Conservation (phyloP, 53 echinoderm and acorn worm genomes). For the Crossaster papposus region DNA sequence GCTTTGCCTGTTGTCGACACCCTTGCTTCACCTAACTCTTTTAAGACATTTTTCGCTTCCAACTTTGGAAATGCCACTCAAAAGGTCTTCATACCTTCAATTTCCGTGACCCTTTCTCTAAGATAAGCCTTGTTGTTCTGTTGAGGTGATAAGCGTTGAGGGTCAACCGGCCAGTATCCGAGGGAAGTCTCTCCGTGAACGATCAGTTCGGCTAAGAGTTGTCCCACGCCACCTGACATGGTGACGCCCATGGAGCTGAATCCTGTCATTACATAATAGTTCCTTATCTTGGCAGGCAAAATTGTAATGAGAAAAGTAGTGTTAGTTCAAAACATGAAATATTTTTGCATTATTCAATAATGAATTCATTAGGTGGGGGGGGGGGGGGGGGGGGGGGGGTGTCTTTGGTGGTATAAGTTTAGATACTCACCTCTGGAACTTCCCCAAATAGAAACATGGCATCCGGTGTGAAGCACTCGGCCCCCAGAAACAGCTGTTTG, state of each 20-base stretch:
- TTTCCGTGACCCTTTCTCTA: conserved; percentile 83
- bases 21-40: too few species aligned
- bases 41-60: too few species aligned
- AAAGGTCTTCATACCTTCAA: conserved; percentile 80
- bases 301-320: too few species aligned
- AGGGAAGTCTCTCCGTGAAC: conserved; percentile 68
- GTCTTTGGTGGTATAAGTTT: too few species aligned
- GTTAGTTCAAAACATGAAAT: too few species aligned
- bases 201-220: conserved; percentile 90
- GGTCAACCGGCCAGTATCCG: conserved; percentile 73
- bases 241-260: conserved; percentile 73
- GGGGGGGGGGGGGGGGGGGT: too few species aligned
- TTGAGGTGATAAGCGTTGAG: conserved; percentile 72
- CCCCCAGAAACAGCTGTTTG: conserved; percentile 79
- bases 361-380: too few species aligned
- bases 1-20: too few species aligned
- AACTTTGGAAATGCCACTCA: too few species aligned
- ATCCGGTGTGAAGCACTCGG: conserved; percentile 68
- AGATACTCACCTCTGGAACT: conserved; percentile 73
- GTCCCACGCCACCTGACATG: conserved; percentile 74
- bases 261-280: conserved; percentile 89
- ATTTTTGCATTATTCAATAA: too few species aligned
- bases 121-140: conserved; percentile 91
- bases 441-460: conserved; percentile 71
- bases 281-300: conserved; percentile 77